phyloP scores from a whole-genome alignment of 1,140 invertebrate genomes.

The Vanessa tameamea region DNA sequence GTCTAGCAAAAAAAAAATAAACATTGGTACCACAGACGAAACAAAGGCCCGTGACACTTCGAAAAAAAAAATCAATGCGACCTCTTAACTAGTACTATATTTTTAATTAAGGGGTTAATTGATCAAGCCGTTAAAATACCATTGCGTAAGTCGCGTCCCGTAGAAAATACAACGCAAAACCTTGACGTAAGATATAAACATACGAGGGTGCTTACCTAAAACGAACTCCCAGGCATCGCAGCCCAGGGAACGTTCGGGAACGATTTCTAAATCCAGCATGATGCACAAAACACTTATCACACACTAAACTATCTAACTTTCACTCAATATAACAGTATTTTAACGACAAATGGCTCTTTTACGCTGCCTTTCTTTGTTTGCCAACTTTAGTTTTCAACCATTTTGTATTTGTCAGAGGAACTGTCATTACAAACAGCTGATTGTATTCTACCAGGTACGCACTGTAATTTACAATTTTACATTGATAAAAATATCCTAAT shows the following conservation, averaged over 20 bases:
- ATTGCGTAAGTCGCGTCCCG: constrained; percentile 73
- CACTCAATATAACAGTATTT: constrained; percentile 71
- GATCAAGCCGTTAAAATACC: constrained; percentile 44
- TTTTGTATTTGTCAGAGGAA: constrained; percentile 81
- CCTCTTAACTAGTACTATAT: not conserved
- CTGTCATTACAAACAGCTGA: constrained; percentile 82
- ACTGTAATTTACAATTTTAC: constrained; percentile 36
- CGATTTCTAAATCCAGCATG: constrained; percentile 98
- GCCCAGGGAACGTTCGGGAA: constrained; percentile 96
- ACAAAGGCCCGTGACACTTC: constrained; percentile 66
- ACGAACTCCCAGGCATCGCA: constrained; percentile 99
- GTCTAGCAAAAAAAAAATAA: constrained; percentile 75
- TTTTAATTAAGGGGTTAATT: constrained; percentile 22
- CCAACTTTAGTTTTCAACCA: constrained; percentile 81
- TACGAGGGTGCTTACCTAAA: constrained; percentile 87
- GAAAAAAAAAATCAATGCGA: constrained; percentile 68
- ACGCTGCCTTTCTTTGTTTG: constrained; percentile 80
- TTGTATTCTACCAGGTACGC: constrained; percentile 75
- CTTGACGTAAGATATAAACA: constrained; percentile 77
- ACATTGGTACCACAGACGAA: constrained; percentile 57
- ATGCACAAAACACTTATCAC: constrained; percentile 68
- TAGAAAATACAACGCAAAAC: constrained; percentile 79
- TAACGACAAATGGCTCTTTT: constrained; percentile 66
- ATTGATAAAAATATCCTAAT: not conserved
- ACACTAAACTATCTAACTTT: constrained; percentile 76